Evolutionary conservation across 2,888 invertebrate species (phyloP), one percentile per base, ranked within the genome.

Genomic region (Drosophila recens): DNA sequence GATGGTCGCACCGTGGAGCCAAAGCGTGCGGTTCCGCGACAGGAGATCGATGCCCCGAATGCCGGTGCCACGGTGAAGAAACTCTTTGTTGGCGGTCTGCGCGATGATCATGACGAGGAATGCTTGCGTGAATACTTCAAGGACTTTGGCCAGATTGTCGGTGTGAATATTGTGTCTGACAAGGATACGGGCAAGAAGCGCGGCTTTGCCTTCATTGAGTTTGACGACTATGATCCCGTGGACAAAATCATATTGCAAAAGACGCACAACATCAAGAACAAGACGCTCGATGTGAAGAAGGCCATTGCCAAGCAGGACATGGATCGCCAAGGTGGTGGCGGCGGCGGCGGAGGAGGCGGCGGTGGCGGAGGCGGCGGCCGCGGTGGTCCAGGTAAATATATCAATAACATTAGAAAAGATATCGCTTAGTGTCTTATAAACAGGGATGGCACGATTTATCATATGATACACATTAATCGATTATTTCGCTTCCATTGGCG

Each of bases 151-250:
- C 95, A 94, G 61, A 96, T 98, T 76, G 94, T 96, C n/a, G 95
- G 96, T 15, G 96, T 97, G n/a, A 97, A 96, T 79, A 95, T 98
- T 87, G 97, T 98, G 3, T 96, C 96, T 2, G 98, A 98, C 90
- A 98, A 98, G 86, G 97, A 97, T 51, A 97, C 97, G 4, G 98
- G 98, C 56, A 98, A 98, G 92, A 97, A 97, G 90, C 95, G 98
- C 79, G 98, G 98, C 9, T 99, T 99, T 93, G 98, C 97, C 38
- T 99, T 99, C 92, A 96, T 99, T 53, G 98, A 98, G 92, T 99
- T 98, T 93, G 97, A 98, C 90, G 99, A 99, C 91, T 98, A 98
- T 91, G 99, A 99, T 93, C 96, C 98, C 3, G 98, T 99, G 66
- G 99, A 99, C 92, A 98, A 98, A 93, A 96, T 98, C 13, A 87